These are phyloP conservation scores for Sitta carolinensis DNA, from an alignment of 2,797 vertebrate genomes.

Conservation along the genomic window DNA sequence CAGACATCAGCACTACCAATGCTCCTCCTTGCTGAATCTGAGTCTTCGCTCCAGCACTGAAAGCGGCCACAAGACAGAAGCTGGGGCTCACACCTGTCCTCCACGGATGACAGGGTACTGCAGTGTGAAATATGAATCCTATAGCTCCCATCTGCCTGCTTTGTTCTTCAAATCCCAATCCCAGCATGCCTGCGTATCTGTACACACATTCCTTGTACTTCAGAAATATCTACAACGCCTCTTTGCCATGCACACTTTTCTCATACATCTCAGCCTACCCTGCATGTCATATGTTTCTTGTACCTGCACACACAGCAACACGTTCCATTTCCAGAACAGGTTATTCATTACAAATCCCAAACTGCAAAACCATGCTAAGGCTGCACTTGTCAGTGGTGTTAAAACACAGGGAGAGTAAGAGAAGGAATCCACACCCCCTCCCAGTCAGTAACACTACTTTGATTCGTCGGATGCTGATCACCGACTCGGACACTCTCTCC, in stretches of 20 bases:
- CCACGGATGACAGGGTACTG: background rate
- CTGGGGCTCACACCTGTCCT: background rate
- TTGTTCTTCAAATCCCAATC: background rate
- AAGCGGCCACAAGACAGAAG: background rate
- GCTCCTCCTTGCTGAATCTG: background rate
- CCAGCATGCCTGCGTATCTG: accelerated
- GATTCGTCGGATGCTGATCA: conserved; percentile 90
- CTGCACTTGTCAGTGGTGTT: background rate
- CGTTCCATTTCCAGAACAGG: accelerated
- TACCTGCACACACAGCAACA: accelerated
- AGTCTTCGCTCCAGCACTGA: background rate
- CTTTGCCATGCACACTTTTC: background rate
- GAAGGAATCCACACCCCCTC: background rate
- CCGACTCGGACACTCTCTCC: conserved; percentile 86
- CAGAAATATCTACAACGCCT: background rate
- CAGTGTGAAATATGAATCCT: background rate
- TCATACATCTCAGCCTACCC: background rate
- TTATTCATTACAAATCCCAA: background rate
- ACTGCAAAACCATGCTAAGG: background rate
- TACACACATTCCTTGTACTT: accelerated
- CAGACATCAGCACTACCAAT: background rate
- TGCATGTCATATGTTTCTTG: background rate
- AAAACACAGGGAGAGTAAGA: background rate
- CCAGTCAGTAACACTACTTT: conserved; percentile 75
- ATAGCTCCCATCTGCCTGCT: background rate